These are phyloP conservation scores for Amphiura filiformis DNA, from an alignment of 35 echinoderm and acorn worm species.

Conservation along the genomic window DNA sequence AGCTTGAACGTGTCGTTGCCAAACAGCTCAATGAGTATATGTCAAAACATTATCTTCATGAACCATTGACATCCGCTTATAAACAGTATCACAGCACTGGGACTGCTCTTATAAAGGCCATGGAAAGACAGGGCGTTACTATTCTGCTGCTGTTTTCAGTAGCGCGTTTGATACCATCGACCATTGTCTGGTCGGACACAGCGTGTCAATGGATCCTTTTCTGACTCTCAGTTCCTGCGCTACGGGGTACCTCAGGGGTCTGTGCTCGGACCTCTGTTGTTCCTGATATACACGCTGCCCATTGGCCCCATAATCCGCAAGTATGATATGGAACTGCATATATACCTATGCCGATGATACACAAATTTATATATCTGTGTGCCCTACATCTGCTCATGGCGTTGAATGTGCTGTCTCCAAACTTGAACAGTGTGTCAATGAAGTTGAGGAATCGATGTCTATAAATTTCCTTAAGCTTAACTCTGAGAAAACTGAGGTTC, in stretches of 20 bases:
- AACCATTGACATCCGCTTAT: neutral
- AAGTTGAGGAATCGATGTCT: slow-evolving; percentile 52
- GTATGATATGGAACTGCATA: slow-evolving; percentile 39
- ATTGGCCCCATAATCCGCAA: slow-evolving; percentile 34
- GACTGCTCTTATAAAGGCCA: slow-evolving; percentile 22
- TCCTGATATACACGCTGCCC: slow-evolving; percentile 41
- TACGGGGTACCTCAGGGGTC: slow-evolving; percentile 70
- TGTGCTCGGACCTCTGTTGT: slow-evolving; percentile 63
- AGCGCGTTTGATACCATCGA: slow-evolving; percentile 5
- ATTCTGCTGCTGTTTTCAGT: slow-evolving; percentile 32
- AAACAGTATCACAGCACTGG: slow-evolving; percentile 25
- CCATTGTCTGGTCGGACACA: slow-evolving; percentile 42
- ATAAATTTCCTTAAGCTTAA: slow-evolving; percentile 53
- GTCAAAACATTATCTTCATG: neutral
- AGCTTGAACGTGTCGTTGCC: slow-evolving; percentile 49
- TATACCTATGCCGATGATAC: slow-evolving; percentile 64
- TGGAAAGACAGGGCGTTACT: neutral
- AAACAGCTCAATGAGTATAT: neutral
- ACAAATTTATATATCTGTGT: slow-evolving; percentile 46
- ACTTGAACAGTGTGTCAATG: slow-evolving; percentile 1
- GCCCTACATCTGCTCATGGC: slow-evolving; percentile 9
- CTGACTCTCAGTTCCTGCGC: neutral
- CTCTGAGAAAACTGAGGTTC: slow-evolving; percentile 38
- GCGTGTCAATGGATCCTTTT: slow-evolving; percentile 16
- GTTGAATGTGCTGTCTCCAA: neutral